Evolutionary conservation across 2,797 vertebrate species (phyloP), one percentile per base, ranked within the genome.

Genomic region (Percopsis omiscomaycus): DNA sequence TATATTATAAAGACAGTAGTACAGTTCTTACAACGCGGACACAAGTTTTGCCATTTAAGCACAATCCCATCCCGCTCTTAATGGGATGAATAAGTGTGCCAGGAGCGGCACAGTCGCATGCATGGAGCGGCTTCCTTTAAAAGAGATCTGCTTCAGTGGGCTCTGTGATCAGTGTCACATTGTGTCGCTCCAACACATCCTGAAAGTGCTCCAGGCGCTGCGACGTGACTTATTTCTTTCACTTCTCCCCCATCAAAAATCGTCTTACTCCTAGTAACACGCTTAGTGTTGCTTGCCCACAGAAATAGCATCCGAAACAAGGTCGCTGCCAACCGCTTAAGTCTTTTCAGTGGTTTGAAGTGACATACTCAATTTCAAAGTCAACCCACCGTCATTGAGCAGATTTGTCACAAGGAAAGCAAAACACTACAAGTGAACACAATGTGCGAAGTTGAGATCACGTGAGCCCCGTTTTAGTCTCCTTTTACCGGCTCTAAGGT

Each of bases 271-370:
- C 69, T 84, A 71, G 70, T 91, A 90, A 88, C 87, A 68, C 84
- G 88, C 84, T 91, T 89, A 90, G 84, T 70, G 80, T 82, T 86
- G 85, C 87, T 84, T 85, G 71, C 73, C 79, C 77, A 80, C 86
- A 77, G 84, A 87, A 91, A 89, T 89, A 87, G 85, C 84, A 85
- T 74, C 75, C 58, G 61, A 81, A 88, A 88, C 84, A 88, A 88
- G 85, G 83, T 86, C 57, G 62, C 81, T 79, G 86, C 78, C 84
- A 86, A 72, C 82, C 59, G 67, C 78, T 81, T 64, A 80, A 80
- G 66, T 83, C 70, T 71, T 84, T 87, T 82, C 70, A 78, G 53
- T 73, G 60, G 77, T 64, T 81, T 79, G 74, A 73, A 86, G 76
- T 84, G 70, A 82, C 84, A 88, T 78, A 77, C 79, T 74, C 22